Evolutionary conservation across 92 coral and sea anemone genomes (phyloP), one percentile per base, ranked within the genome.

Genomic region (Porites evermanni): DNA sequence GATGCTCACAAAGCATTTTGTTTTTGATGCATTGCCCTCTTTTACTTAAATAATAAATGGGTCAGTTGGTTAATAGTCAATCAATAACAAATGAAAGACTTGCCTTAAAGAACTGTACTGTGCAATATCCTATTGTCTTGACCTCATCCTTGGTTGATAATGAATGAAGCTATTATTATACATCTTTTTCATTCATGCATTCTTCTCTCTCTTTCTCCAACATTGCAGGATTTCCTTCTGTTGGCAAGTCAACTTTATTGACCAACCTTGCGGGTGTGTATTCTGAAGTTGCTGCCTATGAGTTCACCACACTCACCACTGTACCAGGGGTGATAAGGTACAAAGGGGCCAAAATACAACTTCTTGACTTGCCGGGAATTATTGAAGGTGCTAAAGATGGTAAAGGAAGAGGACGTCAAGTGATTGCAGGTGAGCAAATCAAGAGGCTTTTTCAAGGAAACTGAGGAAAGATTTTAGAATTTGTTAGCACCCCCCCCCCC

Each of bases 321-420:
- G 99, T 97, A 6, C 99, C 99, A 66, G 99, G 99, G 72, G 99
- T 97, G 60, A 97, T 97, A 24, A 92, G 98, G 32, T 97, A 97
- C 77, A 97, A 97, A 80, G 99, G 99, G 44, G 99, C 99, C 24
- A 97, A 97, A 80, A 80, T 97, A 1, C 99, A 97, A 79, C 91
- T 97, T 18, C 94, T 97, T 79, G 99, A 97, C 74, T 79, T 97
- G 20, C 99, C 99, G 23, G 99, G 99, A n/a, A 97, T 97, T 70
- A 97, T 97, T 78, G 99, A 97, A 84, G 99, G 99, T 47, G 99
- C 99, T 6, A 97, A 97, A 68, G 99, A 97, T 85, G 99, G 99
- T 38, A 97, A 97, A 87, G 99, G 99, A 78, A 88, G 99, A 80
- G 99, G 99, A 65, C 91, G 99, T 16, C 99, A 97, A 75, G 99